Evolutionary conservation across 2,113 vertebrate species (phyloP), one percentile per base, ranked within the genome.

Genomic region (Bostrychus sinensis): DNA sequence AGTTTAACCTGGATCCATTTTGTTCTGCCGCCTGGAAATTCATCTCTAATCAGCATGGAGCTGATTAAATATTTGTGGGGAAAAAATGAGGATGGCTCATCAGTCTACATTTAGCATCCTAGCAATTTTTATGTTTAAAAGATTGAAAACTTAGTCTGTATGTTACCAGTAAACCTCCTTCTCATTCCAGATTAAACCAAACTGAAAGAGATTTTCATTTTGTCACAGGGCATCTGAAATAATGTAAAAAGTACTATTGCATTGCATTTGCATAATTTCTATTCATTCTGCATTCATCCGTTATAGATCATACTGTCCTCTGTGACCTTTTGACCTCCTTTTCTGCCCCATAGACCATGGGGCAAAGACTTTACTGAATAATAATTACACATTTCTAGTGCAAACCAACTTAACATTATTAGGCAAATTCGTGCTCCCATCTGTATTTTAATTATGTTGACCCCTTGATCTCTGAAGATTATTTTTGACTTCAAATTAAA

Each of bases 401-500:
- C 56, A 34, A 23, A 51, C 7, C 5, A 36, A 16, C n/a, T 12
- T 22, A 43, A 17, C 2, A 22, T 55, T 10, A 32, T 54, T 55
- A 36, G n/a, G 20, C 5, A 42, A 12, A 9, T 30, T 56, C 30
- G 19, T n/a, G 41, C 3, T 56, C 42, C n/a, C 2, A 41, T 30
- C 9, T 17, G 3, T 14, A 20, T 10, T 53, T 62, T 34, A 8
- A 56, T 19, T 12, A 1, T 46, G 36, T 66, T 50, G 28, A 30
- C 26, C 62, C 12, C 1, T 2, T 41, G 45, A 65, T 30, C 61
- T 56, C 13, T 1, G 13, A n/a, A 6, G 2, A 3, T 32, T 46
- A 32, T 30, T 5, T 59, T 30, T 30, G 25, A 51, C 48, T 51
- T 51, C 25, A n/a, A n/a, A 48, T 48, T 48, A 48, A 23, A 46